Conservation (phyloP, 2,888 invertebrate genomes). For the Aphrophora alni region DNA sequence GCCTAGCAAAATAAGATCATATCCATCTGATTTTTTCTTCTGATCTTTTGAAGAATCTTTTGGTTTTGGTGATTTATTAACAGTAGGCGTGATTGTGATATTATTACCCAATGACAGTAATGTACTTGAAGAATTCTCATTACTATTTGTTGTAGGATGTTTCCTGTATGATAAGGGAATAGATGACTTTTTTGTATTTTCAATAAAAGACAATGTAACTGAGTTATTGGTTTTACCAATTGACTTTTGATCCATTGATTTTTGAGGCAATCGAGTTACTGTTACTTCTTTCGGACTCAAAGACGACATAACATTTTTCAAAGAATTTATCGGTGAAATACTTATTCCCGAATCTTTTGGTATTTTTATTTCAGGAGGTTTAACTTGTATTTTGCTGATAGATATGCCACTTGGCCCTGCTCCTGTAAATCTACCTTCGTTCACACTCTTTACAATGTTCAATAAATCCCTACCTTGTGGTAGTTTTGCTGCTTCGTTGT, state of each 20-base stretch:
- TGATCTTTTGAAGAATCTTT: background rate
- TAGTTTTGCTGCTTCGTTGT: background rate
- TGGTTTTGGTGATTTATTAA: background rate
- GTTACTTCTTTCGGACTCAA: conserved; percentile 37
- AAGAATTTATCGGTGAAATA: conserved; percentile 23
- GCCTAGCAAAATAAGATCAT: background rate
- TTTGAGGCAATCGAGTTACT: conserved; percentile 22
- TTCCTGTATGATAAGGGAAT: background rate
- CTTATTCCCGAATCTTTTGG: conserved; percentile 32
- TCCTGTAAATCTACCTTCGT: conserved; percentile 3
- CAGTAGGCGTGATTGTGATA: background rate
- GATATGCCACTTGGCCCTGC: conserved; percentile 25
- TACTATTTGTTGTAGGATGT: background rate
- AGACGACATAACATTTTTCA: conserved; percentile 20
- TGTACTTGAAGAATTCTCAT: background rate
- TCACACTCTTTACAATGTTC: background rate
- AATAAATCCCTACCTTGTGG: background rate
- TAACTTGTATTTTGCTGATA: conserved; percentile 24
- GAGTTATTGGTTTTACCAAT: conserved; percentile 9
- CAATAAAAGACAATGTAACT: conserved; percentile 17
- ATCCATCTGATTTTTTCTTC: background rate
- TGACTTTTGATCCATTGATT: conserved; percentile 12
- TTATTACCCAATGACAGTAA: background rate
- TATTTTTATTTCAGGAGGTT: conserved; percentile 30
- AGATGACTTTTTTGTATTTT: conserved; percentile 18